Evolutionary conservation across 2,797 vertebrate genomes (phyloP), one percentile per base, ranked within the genome.

Genomic region (Enteromius anoplus): DNA sequence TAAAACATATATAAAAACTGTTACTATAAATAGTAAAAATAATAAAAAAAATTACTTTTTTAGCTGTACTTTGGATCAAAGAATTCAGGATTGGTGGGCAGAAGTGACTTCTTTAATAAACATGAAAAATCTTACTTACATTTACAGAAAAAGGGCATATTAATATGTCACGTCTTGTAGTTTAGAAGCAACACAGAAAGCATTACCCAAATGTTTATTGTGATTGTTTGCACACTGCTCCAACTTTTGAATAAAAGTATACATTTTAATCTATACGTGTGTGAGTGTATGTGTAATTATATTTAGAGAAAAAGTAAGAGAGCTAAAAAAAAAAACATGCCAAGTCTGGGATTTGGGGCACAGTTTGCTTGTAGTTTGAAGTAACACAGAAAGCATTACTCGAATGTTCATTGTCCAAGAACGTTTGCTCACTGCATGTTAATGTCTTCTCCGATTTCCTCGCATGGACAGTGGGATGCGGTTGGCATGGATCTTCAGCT

Each of bases 401-500:
- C 66, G 19, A 62, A 66, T 62, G 65, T 65, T 78, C n/a, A 69
- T 62, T 86, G 86, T 87, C 88, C 69, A 72, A 84, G 72, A 71
- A n/a, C 78, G 49, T 77, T 79, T 84, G 62, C 42, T 86, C 55
- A 77, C 32, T 81, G 60, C 26, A 42, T 60, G 14, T 55, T 84
- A 77, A 76, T 58, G 71, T 86, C 81, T 69, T 80, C 68, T 81
- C 64, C n/a, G 84, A 84, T 88, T 86, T 86, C 82, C 85, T 79
- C 81, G 11, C 42, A 77, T 42, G 77, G 62, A 87, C 88, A 60
- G 86, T 26, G 86, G 86, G 88, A 58, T 83, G 85, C 85, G 82
- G 87, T 90, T 93, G 93, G 91, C 90, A 86, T 49, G 37, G 88
- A 90, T 94, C 93, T 92, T 93, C 93, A 93, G 93, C 92, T 92